phyloP scores from a whole-genome alignment of 1,140 invertebrate species.

The Tetramorium parvispinum region DNA sequence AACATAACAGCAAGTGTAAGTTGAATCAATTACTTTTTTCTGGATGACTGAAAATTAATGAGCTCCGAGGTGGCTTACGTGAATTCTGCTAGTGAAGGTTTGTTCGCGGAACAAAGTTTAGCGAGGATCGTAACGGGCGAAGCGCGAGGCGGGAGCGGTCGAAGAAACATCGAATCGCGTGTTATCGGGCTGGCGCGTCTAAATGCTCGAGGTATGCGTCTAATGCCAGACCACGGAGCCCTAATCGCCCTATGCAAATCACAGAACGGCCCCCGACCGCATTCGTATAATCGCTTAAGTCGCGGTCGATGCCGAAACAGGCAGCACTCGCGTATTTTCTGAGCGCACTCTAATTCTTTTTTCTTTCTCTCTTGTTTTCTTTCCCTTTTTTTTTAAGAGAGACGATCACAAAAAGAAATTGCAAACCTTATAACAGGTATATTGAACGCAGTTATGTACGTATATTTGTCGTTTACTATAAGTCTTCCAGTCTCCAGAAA shows the following conservation, averaged over 20 bases:
- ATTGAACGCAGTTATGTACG: background rate
- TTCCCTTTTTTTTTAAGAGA: background rate
- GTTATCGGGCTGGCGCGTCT: constrained; percentile 75
- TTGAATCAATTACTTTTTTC: constrained; percentile 71
- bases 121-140: constrained; percentile 33
- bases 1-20: constrained; percentile 30
- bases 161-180: constrained; percentile 67
- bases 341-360: constrained; percentile 64
- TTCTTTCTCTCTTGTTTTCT: background rate
- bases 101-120: constrained; percentile 2
- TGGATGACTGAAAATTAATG: constrained; percentile 68
- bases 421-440: background rate
- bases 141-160: constrained; percentile 1
- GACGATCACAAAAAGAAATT: background rate
- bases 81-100: constrained; percentile 57
- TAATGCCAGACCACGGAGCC: constrained; percentile 77
- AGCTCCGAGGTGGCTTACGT: constrained; percentile 57
- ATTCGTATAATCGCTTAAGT: constrained; percentile 78
- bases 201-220: constrained; percentile 75
- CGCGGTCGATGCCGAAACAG: constrained; percentile 74
- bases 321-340: constrained; percentile 68
- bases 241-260: constrained; percentile 83
- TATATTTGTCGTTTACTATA: background rate
- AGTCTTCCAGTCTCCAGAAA: background rate
- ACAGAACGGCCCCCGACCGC: constrained; percentile 73